These are phyloP conservation scores for Acyrthosiphon pisum DNA, from an alignment of 1,140 invertebrate species.

Conservation along the genomic window DNA sequence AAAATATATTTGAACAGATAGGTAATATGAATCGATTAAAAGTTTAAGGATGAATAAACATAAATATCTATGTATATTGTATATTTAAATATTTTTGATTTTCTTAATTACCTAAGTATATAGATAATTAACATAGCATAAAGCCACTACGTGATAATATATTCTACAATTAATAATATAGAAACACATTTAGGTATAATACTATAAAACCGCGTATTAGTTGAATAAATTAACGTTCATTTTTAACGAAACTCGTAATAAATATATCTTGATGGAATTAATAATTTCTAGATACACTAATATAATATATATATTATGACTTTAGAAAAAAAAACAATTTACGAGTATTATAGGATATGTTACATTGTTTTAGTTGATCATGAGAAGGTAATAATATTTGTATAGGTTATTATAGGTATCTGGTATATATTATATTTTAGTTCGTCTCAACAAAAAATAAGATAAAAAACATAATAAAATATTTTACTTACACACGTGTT, in stretches of 20 bases:
- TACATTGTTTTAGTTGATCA: neutral
- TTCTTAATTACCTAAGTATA: neutral
- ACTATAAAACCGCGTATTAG: neutral
- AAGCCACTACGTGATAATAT: neutral
- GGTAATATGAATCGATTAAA: neutral
- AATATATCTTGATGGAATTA: neutral
- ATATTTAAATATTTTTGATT: neutral
- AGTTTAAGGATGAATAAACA: neutral
- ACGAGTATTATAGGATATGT: neutral
- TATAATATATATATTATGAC: neutral
- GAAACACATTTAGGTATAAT: neutral
- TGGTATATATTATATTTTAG: neutral
- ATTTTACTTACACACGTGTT: neutral
- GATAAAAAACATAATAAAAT: neutral
- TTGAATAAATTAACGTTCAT: neutral
- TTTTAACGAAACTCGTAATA: neutral
- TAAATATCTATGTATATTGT: neutral
- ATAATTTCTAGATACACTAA: neutral
- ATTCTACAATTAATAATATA: neutral
- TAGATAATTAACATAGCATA: neutral
- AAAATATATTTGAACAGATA: constrained; percentile 6
- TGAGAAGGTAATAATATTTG: neutral
- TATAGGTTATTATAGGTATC: no score
- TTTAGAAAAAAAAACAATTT: neutral
- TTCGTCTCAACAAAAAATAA: neutral